phyloP scores from a whole-genome alignment of 2,113 vertebrate species.

The Psilopsiagon aurifrons region DNA sequence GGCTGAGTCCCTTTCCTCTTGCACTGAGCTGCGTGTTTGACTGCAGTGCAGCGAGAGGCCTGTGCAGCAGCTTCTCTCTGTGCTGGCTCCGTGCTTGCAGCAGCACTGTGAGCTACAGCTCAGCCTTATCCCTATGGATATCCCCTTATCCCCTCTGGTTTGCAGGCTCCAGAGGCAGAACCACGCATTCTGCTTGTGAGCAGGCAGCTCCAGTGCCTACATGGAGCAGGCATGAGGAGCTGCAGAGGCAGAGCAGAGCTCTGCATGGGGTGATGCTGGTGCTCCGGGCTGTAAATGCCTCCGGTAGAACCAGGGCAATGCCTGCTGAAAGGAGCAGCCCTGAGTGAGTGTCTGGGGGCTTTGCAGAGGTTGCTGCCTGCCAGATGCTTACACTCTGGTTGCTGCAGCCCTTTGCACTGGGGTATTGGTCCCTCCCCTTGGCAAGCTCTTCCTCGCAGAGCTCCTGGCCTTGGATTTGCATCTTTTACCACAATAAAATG shows the following conservation, averaged over 20 bases:
- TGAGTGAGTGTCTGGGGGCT: not conserved
- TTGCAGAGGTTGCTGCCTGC: not conserved
- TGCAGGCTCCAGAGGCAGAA: not conserved
- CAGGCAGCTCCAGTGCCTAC: not conserved
- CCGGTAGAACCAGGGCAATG: not conserved
- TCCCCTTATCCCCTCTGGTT: not conserved
- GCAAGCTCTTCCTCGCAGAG: not conserved
- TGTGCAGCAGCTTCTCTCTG: not conserved
- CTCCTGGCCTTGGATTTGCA: not conserved
- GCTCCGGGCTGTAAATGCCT: no score
- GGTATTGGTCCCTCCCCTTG: not conserved
- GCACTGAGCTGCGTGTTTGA: not conserved
- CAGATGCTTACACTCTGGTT: accelerated
- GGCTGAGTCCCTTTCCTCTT: not conserved
- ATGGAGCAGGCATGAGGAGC: not conserved
- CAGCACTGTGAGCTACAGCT: not conserved
- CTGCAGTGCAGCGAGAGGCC: constrained; percentile 1
- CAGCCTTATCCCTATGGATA: not conserved
- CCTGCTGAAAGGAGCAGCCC: not conserved
- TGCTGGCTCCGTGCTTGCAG: not conserved
- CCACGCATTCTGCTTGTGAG: not conserved
- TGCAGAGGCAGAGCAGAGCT: not conserved
- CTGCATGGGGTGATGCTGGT: not conserved
- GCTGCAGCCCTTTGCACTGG: not conserved
- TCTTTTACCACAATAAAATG: not conserved